Conservation (phyloP, 2,113 vertebrate genomes). For the Stegastes partitus region DNA sequence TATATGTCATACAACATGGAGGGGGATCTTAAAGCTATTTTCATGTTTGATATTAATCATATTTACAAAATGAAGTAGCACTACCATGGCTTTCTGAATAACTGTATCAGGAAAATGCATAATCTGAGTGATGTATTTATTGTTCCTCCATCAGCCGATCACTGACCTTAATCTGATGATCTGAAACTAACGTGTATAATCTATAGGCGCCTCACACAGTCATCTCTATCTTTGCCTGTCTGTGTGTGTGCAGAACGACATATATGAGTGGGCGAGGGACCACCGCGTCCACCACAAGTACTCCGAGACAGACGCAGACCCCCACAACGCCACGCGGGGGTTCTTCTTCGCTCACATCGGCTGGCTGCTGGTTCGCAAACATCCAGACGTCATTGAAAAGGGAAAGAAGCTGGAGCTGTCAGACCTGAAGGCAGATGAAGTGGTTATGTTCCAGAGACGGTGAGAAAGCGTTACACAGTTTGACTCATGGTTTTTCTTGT, state of each 20-base stretch:
- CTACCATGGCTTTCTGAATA: neutral
- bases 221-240: neutral
- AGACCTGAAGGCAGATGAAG: slow-evolving; percentile 89
- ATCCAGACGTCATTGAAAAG: slow-evolving; percentile 93
- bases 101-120: neutral
- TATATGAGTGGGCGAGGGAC: slow-evolving; percentile 93
- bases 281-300: slow-evolving; percentile 96
- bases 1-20: neutral
- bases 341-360: slow-evolving; percentile 97
- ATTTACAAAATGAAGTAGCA: neutral
- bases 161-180: slow-evolving; percentile 35
- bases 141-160: slow-evolving; percentile 8
- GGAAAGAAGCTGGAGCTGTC: slow-evolving; percentile 89
- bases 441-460: slow-evolving; percentile 96
- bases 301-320: slow-evolving; percentile 93
- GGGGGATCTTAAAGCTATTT: neutral
- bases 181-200: neutral
- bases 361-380: slow-evolving; percentile 95
- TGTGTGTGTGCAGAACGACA: slow-evolving; percentile 87
- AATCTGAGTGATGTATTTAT: neutral
- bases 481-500: too few relatives aligned
- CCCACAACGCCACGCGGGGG: slow-evolving; percentile 90
- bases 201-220: slow-evolving; percentile 5
- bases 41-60: neutral
- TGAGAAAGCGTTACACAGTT: slow-evolving; percentile 60